Evolutionary conservation across 2,113 vertebrate species (phyloP), one percentile per base, ranked within the genome.

Genomic region (Piliocolobus tephrosceles): DNA sequence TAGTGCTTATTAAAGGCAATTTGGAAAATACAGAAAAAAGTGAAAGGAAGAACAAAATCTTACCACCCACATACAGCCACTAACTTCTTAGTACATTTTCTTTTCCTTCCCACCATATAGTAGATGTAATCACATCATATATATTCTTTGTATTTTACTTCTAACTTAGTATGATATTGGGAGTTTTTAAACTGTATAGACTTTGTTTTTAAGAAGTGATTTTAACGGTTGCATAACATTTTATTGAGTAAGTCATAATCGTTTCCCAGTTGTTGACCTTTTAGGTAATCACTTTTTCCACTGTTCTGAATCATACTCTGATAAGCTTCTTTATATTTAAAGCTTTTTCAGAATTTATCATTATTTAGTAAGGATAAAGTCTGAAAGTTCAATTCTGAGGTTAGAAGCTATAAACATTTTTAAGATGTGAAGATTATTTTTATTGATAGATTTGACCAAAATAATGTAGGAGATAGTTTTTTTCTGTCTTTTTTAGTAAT

Each of bases 301-400:
- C 16, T 93, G 30, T 80, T 86, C 23, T 82, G 58, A 84, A 78
- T 78, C 38, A 82, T 13, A 25, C 64, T 72, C 17, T 70, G 47
- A 47, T 87, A 38, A 64, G 22, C 27, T 94, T 61, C 35, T 92
- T 86, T 93, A 23, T 57, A 76, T 27, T 61, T 66, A 90, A 86
- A 47, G 8, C 23, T 88, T 90, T 86, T 95, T 76, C n/a, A 96
- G 70, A 80, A 57, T 83, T 88, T 95, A 18, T 47, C 27, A 35
- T 87, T 89, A 80, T 81, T 97, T 88, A 96, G 20, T 96, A 64
- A 96, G 50, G 30, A 38, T 87, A 57, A 78, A 79, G n/a, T 78
- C 91, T 47, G 32, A 47, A 89, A 88, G 66, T 52, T 91, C 61
- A 90, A 47, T 86, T 92, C 61, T 78, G 17, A 90, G 27, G 30